Conservation (phyloP, 2,113 vertebrate genomes). For the Tetrax tetrax region DNA sequence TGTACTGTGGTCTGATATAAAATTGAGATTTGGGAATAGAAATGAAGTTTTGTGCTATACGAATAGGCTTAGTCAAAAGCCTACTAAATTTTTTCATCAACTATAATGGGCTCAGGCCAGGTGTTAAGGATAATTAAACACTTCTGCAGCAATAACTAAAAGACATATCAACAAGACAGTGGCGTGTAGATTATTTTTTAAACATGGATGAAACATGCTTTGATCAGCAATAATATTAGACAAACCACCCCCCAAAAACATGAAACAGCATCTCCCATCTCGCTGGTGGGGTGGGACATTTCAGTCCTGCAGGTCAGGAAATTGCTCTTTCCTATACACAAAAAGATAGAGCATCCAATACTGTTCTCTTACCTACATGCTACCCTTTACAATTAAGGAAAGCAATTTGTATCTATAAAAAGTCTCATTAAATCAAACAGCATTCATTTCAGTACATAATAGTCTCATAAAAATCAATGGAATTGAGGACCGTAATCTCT, state of each 20-base stretch:
- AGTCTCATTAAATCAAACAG: background rate
- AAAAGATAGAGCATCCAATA: background rate
- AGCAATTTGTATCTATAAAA: background rate
- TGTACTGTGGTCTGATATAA: background rate
- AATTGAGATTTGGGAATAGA: background rate
- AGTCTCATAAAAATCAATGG: background rate
- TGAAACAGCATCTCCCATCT: background rate
- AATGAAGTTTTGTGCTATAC: background rate
- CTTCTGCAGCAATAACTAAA: background rate
- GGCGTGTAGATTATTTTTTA: background rate
- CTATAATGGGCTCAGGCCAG: background rate
- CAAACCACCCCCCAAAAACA: background rate
- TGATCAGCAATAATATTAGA: background rate
- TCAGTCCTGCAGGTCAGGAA: background rate
- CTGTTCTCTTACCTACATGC: background rate
- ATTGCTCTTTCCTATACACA: background rate
- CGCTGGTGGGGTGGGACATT: background rate
- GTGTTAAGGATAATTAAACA: background rate
- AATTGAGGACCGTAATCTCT: background rate
- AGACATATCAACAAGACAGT: background rate
- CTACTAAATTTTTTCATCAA: background rate
- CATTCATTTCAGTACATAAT: slow-evolving; percentile 1
- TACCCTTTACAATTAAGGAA: background rate
- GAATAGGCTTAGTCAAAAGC: background rate
- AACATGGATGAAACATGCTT: background rate